phyloP scores from a whole-genome alignment of 2,888 invertebrate genomes.

The Pristionchus japonicus region DNA sequence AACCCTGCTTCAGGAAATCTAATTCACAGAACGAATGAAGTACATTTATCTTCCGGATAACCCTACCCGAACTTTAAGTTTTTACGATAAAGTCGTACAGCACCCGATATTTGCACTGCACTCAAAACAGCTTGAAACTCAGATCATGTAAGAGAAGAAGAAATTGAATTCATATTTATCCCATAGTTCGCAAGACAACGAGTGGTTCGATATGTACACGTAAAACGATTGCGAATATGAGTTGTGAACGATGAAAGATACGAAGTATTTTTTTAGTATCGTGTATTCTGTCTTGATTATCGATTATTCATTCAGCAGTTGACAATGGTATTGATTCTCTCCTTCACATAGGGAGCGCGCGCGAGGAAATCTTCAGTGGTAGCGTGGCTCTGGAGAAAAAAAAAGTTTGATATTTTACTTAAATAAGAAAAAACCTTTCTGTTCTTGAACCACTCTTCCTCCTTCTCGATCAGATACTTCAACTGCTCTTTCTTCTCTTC shows the following conservation, averaged over 20 bases:
- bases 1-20: too few relatives aligned
- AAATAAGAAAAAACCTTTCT: not conserved
- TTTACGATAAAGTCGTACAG: not conserved
- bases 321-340: not conserved
- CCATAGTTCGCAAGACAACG: not conserved
- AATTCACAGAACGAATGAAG: too few relatives aligned
- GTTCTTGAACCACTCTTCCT: not conserved
- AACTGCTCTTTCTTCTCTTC: not conserved
- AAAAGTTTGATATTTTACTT: not conserved
- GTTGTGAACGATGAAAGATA: not conserved
- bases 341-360: not conserved
- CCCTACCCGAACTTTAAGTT: not conserved
- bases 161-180: not conserved
- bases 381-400: not conserved
- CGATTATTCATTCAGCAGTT: not conserved
- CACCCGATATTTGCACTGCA: not conserved
- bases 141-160: not conserved
- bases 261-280: too few relatives aligned
- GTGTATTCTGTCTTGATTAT: not conserved
- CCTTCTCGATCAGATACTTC: not conserved
- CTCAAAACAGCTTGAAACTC: not conserved
- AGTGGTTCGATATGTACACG: not conserved
- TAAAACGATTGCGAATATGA: not conserved
- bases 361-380: not conserved
- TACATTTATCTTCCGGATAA: too few relatives aligned